phyloP scores from a whole-genome alignment of 2,113 vertebrate genomes.

The Cygnus buccinator region DNA sequence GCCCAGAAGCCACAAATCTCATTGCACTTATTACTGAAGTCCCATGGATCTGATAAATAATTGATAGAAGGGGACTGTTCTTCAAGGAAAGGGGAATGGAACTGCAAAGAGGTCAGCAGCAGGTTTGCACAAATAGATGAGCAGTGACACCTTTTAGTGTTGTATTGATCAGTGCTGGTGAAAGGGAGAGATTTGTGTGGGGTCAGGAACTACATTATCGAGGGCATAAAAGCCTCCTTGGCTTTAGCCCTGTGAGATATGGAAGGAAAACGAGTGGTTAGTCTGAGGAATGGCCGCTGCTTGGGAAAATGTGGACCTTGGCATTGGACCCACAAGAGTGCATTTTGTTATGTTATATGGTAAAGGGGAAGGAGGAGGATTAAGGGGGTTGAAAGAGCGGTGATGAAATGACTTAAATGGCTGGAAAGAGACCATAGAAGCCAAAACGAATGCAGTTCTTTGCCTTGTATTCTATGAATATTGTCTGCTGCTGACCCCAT shows the following conservation, averaged over 20 bases:
- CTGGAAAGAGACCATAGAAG: not conserved
- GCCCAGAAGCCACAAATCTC: slow-evolving; percentile 32
- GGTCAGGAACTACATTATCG: slow-evolving; percentile 26
- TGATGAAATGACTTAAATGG: not conserved
- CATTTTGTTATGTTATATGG: not conserved
- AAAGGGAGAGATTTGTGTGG: slow-evolving; percentile 44
- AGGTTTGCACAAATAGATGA: not conserved
- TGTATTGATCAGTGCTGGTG: slow-evolving; percentile 41
- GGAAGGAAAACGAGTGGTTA: slow-evolving; percentile 1
- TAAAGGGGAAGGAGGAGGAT: not conserved
- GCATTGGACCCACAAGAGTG: not conserved
- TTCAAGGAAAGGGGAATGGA: slow-evolving; percentile 1
- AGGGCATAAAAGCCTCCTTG: slow-evolving; percentile 36
- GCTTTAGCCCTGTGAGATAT: slow-evolving; percentile 19
- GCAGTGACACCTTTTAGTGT: slow-evolving; percentile 21
- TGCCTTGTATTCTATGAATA: not conserved
- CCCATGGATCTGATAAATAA: slow-evolving; percentile 36
- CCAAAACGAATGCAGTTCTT: not conserved
- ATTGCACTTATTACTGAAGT: not conserved
- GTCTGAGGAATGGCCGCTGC: not conserved
- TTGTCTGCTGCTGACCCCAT: not conserved
- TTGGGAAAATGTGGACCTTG: not conserved
- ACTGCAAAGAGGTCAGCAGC: not conserved
- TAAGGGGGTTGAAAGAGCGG: not conserved
- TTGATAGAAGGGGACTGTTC: slow-evolving; percentile 32